These are phyloP conservation scores for Petrophora chlorosata DNA, from an alignment of 2,888 invertebrate genomes.

Conservation along the genomic window DNA sequence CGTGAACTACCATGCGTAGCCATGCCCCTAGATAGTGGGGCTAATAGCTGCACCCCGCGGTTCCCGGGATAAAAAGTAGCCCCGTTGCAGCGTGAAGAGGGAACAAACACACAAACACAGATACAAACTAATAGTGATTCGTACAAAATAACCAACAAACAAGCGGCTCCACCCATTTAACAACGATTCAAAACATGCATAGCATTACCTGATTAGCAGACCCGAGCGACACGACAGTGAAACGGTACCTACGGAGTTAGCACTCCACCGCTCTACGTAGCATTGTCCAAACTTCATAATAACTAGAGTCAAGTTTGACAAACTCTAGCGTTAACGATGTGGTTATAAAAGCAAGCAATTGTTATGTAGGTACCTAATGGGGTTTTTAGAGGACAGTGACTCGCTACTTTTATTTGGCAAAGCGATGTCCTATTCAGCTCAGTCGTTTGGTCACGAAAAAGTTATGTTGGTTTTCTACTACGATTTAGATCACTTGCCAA, in stretches of 20 bases:
- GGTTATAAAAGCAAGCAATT: background rate
- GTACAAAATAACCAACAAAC: no score
- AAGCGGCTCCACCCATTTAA: no score
- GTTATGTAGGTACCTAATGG: background rate
- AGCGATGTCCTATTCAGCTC: background rate
- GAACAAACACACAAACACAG: no score
- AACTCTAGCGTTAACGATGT: slow-evolving; percentile 25
- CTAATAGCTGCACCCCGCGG: no score
- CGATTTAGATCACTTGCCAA: no score
- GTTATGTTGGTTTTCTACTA: background rate
- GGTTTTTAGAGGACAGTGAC: slow-evolving; percentile 3
- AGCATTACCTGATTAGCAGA: slow-evolving; percentile 57
- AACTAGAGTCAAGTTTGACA: slow-evolving; percentile 39
- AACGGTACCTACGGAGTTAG: background rate
- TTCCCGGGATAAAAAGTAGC: no score
- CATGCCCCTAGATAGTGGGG: no score
- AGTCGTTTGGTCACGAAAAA: background rate
- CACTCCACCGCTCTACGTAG: background rate
- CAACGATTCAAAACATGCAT: slow-evolving; percentile 31
- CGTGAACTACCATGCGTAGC: no score
- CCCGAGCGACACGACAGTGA: no score
- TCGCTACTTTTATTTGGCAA: background rate
- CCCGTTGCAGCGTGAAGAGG: no score
- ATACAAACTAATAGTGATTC: no score
- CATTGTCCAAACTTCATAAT: slow-evolving; percentile 33